Evolutionary conservation across 2,797 vertebrate species (phyloP).

Genomic region (Percopsis omiscomaycus): DNA sequence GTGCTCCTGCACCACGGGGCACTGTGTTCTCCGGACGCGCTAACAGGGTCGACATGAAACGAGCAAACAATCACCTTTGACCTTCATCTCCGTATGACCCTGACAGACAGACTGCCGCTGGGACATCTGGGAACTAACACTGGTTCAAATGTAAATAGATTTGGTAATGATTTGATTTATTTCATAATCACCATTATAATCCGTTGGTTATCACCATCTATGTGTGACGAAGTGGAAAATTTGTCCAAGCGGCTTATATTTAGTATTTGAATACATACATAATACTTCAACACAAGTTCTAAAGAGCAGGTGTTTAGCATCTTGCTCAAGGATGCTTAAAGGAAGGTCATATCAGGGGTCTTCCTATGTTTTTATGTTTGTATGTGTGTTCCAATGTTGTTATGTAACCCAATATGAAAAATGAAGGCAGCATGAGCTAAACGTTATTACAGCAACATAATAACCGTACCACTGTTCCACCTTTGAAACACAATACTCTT

Average conservation of each 20-base stretch:
- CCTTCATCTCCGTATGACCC: slow-evolving; percentile 13
- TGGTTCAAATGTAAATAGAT: slow-evolving; percentile 20
- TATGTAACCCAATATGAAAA: slow-evolving; percentile 25
- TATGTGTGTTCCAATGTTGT: neutral
- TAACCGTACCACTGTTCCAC: slow-evolving; percentile 41
- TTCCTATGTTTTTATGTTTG: slow-evolving; percentile 8
- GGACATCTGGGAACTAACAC: slow-evolving; percentile 17
- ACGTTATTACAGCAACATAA: slow-evolving; percentile 48
- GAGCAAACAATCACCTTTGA: slow-evolving; percentile 36
- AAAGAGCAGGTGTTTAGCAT: neutral
- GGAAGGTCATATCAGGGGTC: neutral
- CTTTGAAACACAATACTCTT: slow-evolving; percentile 50
- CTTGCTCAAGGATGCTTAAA: too few relatives aligned
- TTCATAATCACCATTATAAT: neutral
- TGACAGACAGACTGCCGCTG: slow-evolving; percentile 27
- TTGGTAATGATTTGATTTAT: slow-evolving; percentile 8
- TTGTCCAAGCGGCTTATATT: too few relatives aligned
- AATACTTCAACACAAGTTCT: too few relatives aligned
- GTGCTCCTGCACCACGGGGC: slow-evolving; percentile 40
- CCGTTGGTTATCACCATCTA: neutral
- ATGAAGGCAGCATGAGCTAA: slow-evolving; percentile 42
- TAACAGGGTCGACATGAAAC: slow-evolving; percentile 19
- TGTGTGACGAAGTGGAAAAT: neutral
- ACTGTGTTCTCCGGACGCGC: slow-evolving; percentile 33
- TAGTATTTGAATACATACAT: too few relatives aligned